Percentiles rank a stretch among this genome's conserved stretches.
These are phyloP conservation scores for Sander lucioperca DNA, from an alignment of 2,113 vertebrate species.

Conservation along the genomic window DNA sequence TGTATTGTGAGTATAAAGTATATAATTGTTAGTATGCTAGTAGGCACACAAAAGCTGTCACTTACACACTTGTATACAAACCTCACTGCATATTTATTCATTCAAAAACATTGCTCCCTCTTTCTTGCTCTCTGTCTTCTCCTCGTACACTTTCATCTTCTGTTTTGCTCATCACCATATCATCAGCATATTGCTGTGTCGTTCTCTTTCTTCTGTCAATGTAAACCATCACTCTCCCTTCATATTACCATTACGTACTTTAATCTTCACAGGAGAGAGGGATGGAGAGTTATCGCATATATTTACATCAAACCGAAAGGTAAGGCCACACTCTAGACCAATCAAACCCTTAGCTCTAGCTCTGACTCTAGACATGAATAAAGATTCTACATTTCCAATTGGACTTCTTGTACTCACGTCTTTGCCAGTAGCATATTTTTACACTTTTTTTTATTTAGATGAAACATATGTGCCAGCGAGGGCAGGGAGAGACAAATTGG, in stretches of 20 bases:
- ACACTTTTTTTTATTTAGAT: constrained; percentile 47
- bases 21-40: background rate
- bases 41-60: background rate
- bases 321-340: constrained; percentile 12
- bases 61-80: constrained; percentile 12
- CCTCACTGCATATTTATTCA: constrained; percentile 42
- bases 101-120: constrained; percentile 30
- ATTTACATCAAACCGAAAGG: constrained; percentile 64
- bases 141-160: constrained; percentile 44
- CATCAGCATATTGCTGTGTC: constrained; percentile 55
- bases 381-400: constrained; percentile 48
- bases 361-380: constrained; percentile 46
- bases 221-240: constrained; percentile 45
- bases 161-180: constrained; percentile 54
- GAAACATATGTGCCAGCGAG: constrained; percentile 59
- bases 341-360: constrained; percentile 23
- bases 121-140: constrained; percentile 6
- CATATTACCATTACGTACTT: constrained; percentile 41
- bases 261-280: constrained; percentile 51
- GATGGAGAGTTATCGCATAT: constrained; percentile 46
- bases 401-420: constrained; percentile 33
- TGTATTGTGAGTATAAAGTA: background rate
- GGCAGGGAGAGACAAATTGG: constrained; percentile 74
- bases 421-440: constrained; percentile 49
- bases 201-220: constrained; percentile 54